Conservation (phyloP, 2,888 invertebrate genomes). For the Drosophila neutralis region DNA sequence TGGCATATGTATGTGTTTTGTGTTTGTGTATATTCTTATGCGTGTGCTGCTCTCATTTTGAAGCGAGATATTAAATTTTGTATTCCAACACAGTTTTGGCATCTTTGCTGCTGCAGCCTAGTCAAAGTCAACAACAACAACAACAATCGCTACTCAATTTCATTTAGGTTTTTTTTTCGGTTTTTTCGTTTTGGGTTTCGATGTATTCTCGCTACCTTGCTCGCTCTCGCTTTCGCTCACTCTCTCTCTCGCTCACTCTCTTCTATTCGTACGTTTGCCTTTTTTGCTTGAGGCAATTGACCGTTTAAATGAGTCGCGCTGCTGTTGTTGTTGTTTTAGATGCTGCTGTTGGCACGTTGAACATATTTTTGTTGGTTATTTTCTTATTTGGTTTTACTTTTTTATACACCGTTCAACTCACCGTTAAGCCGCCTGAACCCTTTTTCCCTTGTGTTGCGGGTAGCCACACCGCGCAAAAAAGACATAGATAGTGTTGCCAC, state of each 20-base stretch:
- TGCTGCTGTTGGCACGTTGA: constrained; percentile 41
- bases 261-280: constrained; percentile 68
- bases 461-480: constrained; percentile 23
- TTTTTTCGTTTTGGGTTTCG: constrained; percentile 12
- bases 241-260: constrained; percentile 38
- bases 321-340: constrained; percentile 42
- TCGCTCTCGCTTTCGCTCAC: constrained; percentile 37
- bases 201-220: constrained; percentile 42
- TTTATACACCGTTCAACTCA: constrained; percentile 42
- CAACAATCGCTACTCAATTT: constrained; percentile 46
- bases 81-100: constrained; percentile 42
- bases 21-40: constrained; percentile 23
- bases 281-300: constrained; percentile 75
- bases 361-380: constrained; percentile 18
- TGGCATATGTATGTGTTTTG: constrained; percentile 5
- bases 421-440: constrained; percentile 37
- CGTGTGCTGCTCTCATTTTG: constrained; percentile 45
- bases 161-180: constrained; percentile 49
- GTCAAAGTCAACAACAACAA: constrained; percentile 39
- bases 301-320: constrained; percentile 75
- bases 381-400: constrained; percentile 52
- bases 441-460: constrained; percentile 42
- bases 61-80: constrained; percentile 41
- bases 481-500: constrained; percentile 47
- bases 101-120: constrained; percentile 42